These are phyloP conservation scores for Habroteleia sp. DNA, from an alignment of 2,888 invertebrate genomes.

Conservation along the genomic window DNA sequence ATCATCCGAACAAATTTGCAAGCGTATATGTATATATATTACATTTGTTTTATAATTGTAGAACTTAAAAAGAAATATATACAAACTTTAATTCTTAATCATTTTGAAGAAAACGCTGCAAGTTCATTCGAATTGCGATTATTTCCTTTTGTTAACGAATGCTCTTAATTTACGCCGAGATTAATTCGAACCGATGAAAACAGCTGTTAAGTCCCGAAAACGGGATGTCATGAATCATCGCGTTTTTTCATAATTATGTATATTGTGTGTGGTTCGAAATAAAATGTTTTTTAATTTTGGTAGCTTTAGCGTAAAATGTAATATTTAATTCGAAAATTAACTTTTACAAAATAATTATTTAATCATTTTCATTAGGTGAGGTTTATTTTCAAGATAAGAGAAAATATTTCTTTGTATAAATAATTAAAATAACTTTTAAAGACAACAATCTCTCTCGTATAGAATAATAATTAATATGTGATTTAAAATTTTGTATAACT, in stretches of 20 bases:
- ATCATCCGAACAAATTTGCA: constrained; percentile 27
- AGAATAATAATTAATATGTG: no score
- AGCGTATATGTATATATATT: neutral
- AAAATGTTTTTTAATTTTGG: constrained; percentile 9
- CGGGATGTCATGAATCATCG: constrained; percentile 23
- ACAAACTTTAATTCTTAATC: no score
- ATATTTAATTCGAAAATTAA: no score
- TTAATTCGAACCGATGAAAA: constrained; percentile 22
- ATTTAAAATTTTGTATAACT: no score
- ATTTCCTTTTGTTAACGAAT: constrained; percentile 21
- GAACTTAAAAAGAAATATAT: no score
- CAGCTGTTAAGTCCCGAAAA: constrained; percentile 24
- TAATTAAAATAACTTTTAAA: no score
- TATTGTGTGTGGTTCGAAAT: constrained; percentile 11
- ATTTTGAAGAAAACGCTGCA: no score
- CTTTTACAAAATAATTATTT: no score
- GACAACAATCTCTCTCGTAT: no score
- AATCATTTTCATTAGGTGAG: no score
- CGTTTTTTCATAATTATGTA: constrained; percentile 18
- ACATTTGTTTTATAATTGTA: neutral
- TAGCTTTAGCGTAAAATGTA: constrained; percentile 14
- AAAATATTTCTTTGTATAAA: no score
- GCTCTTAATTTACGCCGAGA: constrained; percentile 31
- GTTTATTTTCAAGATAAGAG: no score
- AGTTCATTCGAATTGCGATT: constrained; percentile 19